Conservation (phyloP, 2,797 vertebrate genomes). For the Melanotaenia nigrans region DNA sequence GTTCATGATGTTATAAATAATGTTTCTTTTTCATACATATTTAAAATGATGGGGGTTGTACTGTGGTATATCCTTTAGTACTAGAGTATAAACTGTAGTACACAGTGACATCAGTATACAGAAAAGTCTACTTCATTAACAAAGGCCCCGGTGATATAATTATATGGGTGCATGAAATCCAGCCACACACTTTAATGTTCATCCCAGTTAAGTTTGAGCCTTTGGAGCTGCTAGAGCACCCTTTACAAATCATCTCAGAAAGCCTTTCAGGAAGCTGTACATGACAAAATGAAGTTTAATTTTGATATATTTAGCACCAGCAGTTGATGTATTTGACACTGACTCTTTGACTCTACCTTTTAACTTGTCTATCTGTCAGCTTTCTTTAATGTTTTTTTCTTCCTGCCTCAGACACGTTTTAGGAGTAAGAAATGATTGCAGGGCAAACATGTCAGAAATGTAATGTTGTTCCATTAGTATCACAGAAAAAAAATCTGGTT, state of each 20-base stretch:
- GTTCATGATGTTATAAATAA: too few species aligned
- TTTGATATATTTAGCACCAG: slow-evolving; percentile 13
- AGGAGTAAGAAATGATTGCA: slow-evolving; percentile 18
- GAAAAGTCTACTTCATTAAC: slow-evolving; percentile 36
- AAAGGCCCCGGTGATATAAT: slow-evolving; percentile 39
- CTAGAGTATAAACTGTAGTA: too few species aligned
- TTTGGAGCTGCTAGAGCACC: slow-evolving; percentile 17
- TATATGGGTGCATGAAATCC: slow-evolving; percentile 43
- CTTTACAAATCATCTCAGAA: slow-evolving; percentile 25
- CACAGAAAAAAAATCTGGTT: slow-evolving; percentile 21
- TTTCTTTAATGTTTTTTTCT: slow-evolving; percentile 20
- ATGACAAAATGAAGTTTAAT: slow-evolving; percentile 16
- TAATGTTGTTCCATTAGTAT: slow-evolving; percentile 15
- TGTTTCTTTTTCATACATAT: not conserved
- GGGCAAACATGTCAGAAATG: slow-evolving; percentile 25
- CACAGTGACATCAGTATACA: not conserved
- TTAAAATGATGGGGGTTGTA: too few species aligned
- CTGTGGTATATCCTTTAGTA: not conserved
- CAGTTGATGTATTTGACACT: slow-evolving; percentile 21
- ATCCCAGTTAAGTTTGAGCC: slow-evolving; percentile 23
- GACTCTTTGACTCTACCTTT: slow-evolving; percentile 16
- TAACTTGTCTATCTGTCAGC: not conserved
- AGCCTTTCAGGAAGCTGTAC: slow-evolving; percentile 24
- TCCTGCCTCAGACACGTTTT: slow-evolving; percentile 43
- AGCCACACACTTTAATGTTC: slow-evolving; percentile 26